Percentiles rank a stretch among this genome's conserved stretches.
phyloP scores from a whole-genome alignment of 2,888 invertebrate species.

The Acronicta leporina region DNA sequence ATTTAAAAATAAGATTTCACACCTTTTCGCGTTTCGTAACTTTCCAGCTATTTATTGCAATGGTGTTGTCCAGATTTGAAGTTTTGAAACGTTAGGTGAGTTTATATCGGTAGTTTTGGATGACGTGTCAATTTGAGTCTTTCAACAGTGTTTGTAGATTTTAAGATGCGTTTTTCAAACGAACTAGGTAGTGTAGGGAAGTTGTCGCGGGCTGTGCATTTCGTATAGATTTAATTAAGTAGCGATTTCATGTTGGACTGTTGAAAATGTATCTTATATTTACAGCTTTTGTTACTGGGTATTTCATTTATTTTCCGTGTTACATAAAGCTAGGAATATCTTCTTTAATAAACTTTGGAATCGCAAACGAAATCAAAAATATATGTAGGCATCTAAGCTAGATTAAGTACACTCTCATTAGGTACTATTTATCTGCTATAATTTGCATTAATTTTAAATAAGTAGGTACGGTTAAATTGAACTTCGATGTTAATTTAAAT shows the following conservation, averaged over 20 bases:
- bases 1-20: conserved; percentile 56
- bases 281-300: conserved; percentile 57
- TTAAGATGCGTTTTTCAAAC: conserved; percentile 71
- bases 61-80: conserved; percentile 56
- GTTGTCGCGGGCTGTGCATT: conserved; percentile 84
- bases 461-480: too few species aligned
- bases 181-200: conserved; percentile 74
- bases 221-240: conserved; percentile 80
- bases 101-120: conserved; percentile 65
- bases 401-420: too few species aligned
- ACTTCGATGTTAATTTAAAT: too few species aligned
- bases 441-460: background rate
- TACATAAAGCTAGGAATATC: background rate
- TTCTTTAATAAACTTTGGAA: background rate
- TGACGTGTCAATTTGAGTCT: conserved; percentile 78
- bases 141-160: conserved; percentile 70
- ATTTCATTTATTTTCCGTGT: background rate
- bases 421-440: background rate
- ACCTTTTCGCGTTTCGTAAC: conserved; percentile 63
- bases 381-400: background rate
- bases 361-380: background rate
- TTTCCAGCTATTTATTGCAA: conserved; percentile 61
- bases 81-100: conserved; percentile 49
- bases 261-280: conserved; percentile 54
- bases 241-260: conserved; percentile 66